Conservation (phyloP, 2,888 invertebrate species). For the Habrosyne pyritoides region DNA sequence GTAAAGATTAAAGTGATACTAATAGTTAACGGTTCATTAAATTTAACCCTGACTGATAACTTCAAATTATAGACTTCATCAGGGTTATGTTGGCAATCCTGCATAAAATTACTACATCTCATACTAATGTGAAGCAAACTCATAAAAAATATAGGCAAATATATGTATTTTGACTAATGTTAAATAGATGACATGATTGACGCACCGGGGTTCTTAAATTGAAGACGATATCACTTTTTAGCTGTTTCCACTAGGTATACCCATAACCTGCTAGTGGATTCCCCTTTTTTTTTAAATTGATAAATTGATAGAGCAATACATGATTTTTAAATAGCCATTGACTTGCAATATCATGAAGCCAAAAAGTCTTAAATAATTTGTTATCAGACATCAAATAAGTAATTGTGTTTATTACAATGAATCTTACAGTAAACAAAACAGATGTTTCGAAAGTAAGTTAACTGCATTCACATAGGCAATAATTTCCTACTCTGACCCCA, state of each 20-base stretch:
- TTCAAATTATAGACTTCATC: background rate
- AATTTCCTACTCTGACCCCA: slow-evolving; percentile 63
- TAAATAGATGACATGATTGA: too few species aligned
- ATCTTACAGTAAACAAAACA: slow-evolving; percentile 53
- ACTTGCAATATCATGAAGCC: background rate
- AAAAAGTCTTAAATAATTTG: background rate
- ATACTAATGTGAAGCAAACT: too few species aligned
- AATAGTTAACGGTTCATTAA: background rate
- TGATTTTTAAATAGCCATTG: too few species aligned
- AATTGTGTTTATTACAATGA: slow-evolving; percentile 21
- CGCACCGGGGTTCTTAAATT: too few species aligned
- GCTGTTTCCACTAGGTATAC: too few species aligned
- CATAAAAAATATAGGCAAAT: too few species aligned
- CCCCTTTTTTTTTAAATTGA: too few species aligned
- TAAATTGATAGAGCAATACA: too few species aligned
- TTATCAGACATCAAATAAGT: background rate
- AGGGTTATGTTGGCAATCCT: background rate
- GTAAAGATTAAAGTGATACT: background rate
- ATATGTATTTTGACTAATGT: too few species aligned
- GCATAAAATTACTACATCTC: background rate
- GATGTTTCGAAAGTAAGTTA: slow-evolving; percentile 42
- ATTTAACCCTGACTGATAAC: background rate
- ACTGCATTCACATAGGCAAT: slow-evolving; percentile 46
- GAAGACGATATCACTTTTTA: too few species aligned
- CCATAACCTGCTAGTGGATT: too few species aligned